phyloP scores from a whole-genome alignment of 2,113 vertebrate species.

The Microcebus ravelobensis region DNA sequence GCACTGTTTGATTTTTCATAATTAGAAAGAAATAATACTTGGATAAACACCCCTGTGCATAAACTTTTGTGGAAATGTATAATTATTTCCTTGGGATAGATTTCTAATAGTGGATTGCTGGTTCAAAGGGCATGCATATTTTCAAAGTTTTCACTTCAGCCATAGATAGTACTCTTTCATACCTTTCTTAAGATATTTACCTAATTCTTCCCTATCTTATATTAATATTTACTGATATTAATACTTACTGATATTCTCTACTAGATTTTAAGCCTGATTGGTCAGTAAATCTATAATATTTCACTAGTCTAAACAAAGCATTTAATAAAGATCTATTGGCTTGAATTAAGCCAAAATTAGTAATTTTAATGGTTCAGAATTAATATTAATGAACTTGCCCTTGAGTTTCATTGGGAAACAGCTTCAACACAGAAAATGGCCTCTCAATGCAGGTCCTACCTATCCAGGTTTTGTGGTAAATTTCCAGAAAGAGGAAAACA shows the following conservation, averaged over 20 bases:
- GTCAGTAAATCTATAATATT: background rate
- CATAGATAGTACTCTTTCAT: background rate
- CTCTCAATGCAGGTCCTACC: background rate
- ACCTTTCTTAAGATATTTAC: background rate
- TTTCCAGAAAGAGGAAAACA: background rate
- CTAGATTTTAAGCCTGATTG: background rate
- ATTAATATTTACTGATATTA: background rate
- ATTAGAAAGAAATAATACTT: constrained; percentile 3
- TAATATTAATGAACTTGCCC: background rate
- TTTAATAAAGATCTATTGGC: background rate
- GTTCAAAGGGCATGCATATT: background rate
- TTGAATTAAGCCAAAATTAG: constrained; percentile 5
- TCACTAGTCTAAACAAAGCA: background rate
- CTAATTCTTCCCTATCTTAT: constrained; percentile 23
- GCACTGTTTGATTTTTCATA: background rate
- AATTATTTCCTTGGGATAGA: background rate
- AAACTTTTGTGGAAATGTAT: background rate
- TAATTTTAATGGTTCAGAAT: constrained; percentile 1
- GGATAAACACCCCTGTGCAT: background rate
- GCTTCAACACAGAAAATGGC: background rate
- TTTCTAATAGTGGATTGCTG: background rate
- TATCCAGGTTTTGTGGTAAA: background rate
- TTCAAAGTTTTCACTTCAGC: background rate
- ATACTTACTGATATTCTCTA: background rate
- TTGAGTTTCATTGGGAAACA: background rate